Evolutionary conservation across 2,113 vertebrate genomes (phyloP).

Genomic region (Pterocles orientalis): DNA sequence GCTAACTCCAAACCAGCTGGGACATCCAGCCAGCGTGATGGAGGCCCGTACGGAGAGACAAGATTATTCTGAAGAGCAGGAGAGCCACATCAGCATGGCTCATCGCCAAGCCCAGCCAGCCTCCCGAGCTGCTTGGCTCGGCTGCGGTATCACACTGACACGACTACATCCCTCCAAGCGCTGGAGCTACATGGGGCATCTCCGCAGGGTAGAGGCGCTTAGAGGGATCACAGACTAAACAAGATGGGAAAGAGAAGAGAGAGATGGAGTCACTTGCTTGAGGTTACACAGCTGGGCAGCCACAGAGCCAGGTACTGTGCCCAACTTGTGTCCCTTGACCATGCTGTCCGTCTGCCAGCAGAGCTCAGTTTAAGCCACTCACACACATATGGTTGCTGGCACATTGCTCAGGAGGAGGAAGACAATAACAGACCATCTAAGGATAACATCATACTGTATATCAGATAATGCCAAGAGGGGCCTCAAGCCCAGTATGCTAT

Average conservation of each 20-base stretch:
- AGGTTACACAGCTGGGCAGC: neutral
- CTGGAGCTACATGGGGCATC: neutral
- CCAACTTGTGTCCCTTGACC: neutral
- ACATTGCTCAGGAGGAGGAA: neutral
- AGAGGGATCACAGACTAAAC: neutral
- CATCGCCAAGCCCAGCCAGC: neutral
- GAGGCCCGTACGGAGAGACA: neutral
- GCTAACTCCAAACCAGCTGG: neutral
- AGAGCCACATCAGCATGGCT: neutral
- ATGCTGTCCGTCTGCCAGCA: neutral
- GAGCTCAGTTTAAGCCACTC: neutral
- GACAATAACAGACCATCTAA: conserved; percentile 42
- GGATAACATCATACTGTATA: neutral
- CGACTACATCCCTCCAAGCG: neutral
- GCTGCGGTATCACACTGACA: neutral
- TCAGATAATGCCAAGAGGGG: neutral
- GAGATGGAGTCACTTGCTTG: neutral
- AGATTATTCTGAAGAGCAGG: neutral
- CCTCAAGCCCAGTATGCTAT: neutral
- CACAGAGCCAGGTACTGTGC: neutral
- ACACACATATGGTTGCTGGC: neutral
- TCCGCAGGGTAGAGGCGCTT: neutral
- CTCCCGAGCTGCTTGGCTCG: neutral
- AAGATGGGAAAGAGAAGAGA: neutral
- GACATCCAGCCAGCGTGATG: neutral